Evolutionary conservation across 2,797 vertebrate species (phyloP).

Genomic region (Zalophus californianus): DNA sequence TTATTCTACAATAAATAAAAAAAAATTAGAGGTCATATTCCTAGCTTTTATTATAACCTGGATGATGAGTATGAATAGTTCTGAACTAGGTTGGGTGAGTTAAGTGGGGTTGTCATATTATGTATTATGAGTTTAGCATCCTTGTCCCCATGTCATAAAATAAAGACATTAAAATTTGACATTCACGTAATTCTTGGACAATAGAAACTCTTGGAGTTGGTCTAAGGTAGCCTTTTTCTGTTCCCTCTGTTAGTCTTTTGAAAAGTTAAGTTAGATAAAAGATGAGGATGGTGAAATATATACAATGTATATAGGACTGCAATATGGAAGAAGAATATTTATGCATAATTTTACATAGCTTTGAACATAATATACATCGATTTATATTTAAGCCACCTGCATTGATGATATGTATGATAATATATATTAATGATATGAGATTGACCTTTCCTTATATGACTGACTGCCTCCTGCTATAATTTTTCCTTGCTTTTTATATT

Average conservation of each 20-base stretch:
- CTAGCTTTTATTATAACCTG: background rate
- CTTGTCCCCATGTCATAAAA: background rate
- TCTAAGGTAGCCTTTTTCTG: background rate
- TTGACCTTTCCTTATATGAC: background rate
- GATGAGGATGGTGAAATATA: background rate
- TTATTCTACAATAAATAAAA: background rate
- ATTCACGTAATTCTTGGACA: background rate
- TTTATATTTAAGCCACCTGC: background rate
- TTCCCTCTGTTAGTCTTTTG: background rate
- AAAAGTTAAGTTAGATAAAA: background rate
- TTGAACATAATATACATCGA: background rate
- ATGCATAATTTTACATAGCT: background rate
- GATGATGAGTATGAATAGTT: background rate
- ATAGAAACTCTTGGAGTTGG: background rate
- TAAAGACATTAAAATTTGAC: background rate
- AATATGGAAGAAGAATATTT: background rate
- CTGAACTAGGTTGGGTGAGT: background rate
- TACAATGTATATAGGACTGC: background rate
- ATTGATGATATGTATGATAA: background rate
- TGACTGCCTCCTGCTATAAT: background rate
- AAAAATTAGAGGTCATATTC: background rate
- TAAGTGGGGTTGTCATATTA: background rate
- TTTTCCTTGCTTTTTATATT: background rate
- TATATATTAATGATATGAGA: background rate
- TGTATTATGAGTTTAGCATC: background rate